Conservation (phyloP, 2,797 vertebrate species). For the Podargus strigoides region DNA sequence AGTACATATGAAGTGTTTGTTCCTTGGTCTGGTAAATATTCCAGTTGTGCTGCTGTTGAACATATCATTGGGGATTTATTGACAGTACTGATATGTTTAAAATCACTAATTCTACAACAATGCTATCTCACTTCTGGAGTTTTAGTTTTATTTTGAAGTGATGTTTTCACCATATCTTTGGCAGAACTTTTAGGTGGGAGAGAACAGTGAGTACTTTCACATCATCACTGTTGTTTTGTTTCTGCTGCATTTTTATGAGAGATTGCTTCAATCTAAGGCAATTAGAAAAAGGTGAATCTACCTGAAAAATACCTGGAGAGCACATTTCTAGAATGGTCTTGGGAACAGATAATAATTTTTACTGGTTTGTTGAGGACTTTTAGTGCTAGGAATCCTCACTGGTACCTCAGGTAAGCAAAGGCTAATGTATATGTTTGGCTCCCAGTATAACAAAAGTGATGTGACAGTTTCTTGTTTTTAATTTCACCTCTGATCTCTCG, state of each 20-base stretch:
- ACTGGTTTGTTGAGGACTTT: not conserved
- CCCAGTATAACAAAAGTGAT: not conserved
- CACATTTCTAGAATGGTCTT: not conserved
- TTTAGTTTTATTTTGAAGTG: not conserved
- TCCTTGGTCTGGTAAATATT: not conserved
- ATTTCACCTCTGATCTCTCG: not conserved
- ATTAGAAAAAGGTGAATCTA: not conserved
- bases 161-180: not conserved
- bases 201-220: not conserved
- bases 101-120: not conserved
- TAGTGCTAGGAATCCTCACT: not conserved
- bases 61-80: not conserved
- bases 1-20: not conserved
- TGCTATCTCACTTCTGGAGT: not conserved
- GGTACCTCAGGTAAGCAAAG: not conserved
- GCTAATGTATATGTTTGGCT: not conserved
- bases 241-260: not conserved
- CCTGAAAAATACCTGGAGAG: not conserved
- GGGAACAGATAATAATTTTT: not conserved
- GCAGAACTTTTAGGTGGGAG: not conserved
- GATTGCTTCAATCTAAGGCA: not conserved
- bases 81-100: not conserved
- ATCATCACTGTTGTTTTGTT: not conserved
- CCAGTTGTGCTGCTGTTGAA: not conserved
- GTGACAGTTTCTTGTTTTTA: not conserved